phyloP scores from a whole-genome alignment of 2,113 vertebrate genomes.

The Leucopsar rothschildi region DNA sequence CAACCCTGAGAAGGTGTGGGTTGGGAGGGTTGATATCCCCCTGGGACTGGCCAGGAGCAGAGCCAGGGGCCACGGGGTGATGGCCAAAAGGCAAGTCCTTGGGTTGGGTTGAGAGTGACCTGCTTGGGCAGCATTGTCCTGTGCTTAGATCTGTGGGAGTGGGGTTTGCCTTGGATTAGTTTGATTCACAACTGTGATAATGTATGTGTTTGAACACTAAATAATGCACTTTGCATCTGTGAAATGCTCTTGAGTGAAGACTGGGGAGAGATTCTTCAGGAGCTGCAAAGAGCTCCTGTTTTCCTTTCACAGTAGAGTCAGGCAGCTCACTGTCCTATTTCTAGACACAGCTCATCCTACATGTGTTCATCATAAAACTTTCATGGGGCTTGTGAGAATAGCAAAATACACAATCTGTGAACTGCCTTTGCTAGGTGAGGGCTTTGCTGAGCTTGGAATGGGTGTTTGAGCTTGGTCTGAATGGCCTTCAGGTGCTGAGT shows the following conservation, averaged over 20 bases:
- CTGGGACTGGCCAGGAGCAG: neutral
- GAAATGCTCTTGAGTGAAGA: neutral
- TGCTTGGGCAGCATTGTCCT: neutral
- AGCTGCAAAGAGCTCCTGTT: neutral
- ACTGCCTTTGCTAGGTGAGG: neutral
- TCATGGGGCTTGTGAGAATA: neutral
- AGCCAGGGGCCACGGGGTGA: accelerated
- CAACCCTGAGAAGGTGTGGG: accelerated
- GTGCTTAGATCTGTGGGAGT: neutral
- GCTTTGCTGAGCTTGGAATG: neutral
- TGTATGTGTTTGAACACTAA: accelerated
- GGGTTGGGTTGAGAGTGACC: neutral
- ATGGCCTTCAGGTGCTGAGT: neutral
- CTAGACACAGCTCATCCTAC: neutral
- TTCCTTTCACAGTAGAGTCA: neutral
- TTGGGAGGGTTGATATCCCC: neutral
- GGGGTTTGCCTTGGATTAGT: neutral
- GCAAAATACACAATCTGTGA: neutral
- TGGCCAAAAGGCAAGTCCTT: neutral
- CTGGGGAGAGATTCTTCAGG: neutral
- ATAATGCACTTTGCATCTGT: neutral
- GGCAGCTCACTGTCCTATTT: neutral
- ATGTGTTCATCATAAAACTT: neutral
- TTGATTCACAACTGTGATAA: neutral
- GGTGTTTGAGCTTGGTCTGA: neutral